Evolutionary conservation across 2,113 vertebrate species (phyloP).

Genomic region (Alces alces): DNA sequence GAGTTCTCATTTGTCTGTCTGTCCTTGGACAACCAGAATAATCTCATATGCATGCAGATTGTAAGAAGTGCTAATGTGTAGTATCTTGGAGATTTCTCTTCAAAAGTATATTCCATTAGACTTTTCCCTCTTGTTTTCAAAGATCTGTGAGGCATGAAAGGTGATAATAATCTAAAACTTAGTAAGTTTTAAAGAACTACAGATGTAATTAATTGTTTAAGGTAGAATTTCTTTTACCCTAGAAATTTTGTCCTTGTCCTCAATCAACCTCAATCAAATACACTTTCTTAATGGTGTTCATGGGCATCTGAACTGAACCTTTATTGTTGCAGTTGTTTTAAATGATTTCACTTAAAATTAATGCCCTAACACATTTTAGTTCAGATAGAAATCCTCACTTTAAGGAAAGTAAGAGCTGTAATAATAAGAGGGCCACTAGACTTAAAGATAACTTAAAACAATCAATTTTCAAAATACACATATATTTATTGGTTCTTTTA

Average conservation of each 20-base stretch:
- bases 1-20: background rate
- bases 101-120: background rate
- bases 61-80: background rate
- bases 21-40: background rate
- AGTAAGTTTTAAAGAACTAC: background rate
- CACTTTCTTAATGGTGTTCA: background rate
- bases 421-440: background rate
- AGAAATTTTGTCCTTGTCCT: background rate
- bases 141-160: background rate
- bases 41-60: background rate
- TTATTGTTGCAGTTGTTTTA: background rate
- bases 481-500: background rate
- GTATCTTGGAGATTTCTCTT: background rate
- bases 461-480: background rate
- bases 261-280: background rate
- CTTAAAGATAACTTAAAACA: background rate
- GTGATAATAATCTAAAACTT: background rate
- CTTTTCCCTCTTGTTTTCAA: background rate
- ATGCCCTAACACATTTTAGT: background rate
- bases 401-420: background rate
- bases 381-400: background rate
- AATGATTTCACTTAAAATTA: slow-evolving; percentile 10
- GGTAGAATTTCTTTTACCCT: background rate
- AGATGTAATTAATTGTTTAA: background rate
- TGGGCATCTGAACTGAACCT: background rate